Evolutionary conservation across 2,888 invertebrate genomes (phyloP), one percentile per base, ranked within the genome.

Genomic region (Agelastica alni): DNA sequence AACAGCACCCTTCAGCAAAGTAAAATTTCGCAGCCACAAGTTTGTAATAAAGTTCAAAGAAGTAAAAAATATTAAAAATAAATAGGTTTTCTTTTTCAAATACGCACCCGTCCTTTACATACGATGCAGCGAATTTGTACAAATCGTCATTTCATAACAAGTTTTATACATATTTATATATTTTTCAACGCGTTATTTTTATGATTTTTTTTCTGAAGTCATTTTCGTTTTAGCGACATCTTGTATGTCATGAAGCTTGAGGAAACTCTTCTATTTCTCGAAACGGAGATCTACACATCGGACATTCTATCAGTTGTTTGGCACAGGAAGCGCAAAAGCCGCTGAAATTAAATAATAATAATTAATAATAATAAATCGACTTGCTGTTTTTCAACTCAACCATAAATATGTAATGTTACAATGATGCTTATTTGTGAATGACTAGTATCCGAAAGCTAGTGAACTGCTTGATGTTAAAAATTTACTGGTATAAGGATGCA

Each of bases 301-400:
- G 96, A 75, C 96, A 96, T 64, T 86, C 87, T 61, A 85, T 84
- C 63, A 96, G 74, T 73, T 90, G 89, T 51, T 85, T 80, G 9
- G 89, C 86, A 79, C 93, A 93, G 9, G 82, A 78, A 41, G 82
- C 81, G 79, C 96, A 96, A 78, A 95, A 93, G 30, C 93, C 94
- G 77, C 92, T 84, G 78, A 44, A 82, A 80, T 58, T 34, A 28
- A 58, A 60, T 58, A 58, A 58, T 18, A 30, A n/a, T n/a, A n/a
- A n/a, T n/a, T n/a, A n/a, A n/a, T n/a, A n/a, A n/a, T n/a, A n/a
- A n/a, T n/a, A n/a, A n/a, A n/a, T n/a, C n/a, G n/a, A n/a, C n/a
- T n/a, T n/a, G n/a, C n/a, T n/a, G n/a, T n/a, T n/a, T n/a, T n/a
- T n/a, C n/a, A n/a, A n/a, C n/a, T n/a, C n/a, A n/a, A n/a, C n/a